Conservation (phyloP, 2,888 invertebrate genomes). For the Apodemia zela region DNA sequence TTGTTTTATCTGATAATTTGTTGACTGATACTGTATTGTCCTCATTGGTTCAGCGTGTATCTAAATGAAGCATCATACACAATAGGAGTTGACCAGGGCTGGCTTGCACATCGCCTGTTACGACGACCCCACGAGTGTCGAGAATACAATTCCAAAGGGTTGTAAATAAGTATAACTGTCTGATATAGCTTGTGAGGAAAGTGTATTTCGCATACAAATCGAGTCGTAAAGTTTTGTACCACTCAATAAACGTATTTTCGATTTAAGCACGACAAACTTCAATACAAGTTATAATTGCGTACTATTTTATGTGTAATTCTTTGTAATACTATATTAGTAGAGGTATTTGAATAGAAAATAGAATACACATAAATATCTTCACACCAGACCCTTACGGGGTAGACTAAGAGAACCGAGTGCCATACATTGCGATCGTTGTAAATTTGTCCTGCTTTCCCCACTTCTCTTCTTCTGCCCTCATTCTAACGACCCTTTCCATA, state of each 20-base stretch:
- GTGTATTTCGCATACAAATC: conserved; percentile 47
- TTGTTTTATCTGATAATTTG: too few relatives aligned
- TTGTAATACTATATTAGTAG: neutral
- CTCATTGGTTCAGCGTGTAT: neutral
- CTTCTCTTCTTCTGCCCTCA: too few relatives aligned
- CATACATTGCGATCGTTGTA: too few relatives aligned
- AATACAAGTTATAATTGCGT: conserved; percentile 22
- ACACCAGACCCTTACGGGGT: too few relatives aligned
- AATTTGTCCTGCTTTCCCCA: too few relatives aligned
- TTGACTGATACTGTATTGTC: too few relatives aligned
- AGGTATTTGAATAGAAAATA: too few relatives aligned
- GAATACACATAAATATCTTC: too few relatives aligned
- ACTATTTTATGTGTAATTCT: conserved; percentile 17
- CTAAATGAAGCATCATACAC: conserved; percentile 25
- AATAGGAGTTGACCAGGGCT: conserved; percentile 31
- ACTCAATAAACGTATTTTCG: conserved; percentile 63
- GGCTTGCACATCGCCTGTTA: conserved; percentile 26
- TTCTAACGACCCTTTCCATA: too few relatives aligned
- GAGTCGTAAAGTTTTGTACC: conserved; percentile 60
- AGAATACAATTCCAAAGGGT: conserved; percentile 42
- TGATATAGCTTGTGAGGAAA: conserved; percentile 52
- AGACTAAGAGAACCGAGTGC: too few relatives aligned
- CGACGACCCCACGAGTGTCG: conserved; percentile 27
- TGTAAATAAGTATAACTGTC: conserved; percentile 74
- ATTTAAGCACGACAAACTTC: conserved; percentile 41